phyloP scores from a whole-genome alignment of 2,113 vertebrate genomes.

The Pomatorhinus ruficollis region DNA sequence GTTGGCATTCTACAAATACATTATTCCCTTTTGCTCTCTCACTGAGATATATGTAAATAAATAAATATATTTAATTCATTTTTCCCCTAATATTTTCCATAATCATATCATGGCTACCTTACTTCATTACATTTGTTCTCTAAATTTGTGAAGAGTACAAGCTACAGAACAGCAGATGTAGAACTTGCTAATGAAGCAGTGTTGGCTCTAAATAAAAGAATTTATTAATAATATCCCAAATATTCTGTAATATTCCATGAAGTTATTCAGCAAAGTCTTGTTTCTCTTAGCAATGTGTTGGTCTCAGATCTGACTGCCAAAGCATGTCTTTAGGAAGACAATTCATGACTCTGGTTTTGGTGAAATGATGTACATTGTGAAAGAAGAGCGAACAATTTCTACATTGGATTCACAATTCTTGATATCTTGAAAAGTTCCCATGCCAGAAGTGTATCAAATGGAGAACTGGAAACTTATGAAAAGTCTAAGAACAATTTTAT shows the following conservation, averaged over 20 bases:
- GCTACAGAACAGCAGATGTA: not conserved
- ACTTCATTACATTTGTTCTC: not conserved
- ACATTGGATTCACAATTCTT: not conserved
- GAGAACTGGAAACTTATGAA: not conserved
- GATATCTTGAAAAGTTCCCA: rapidly evolving
- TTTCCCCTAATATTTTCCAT: not conserved
- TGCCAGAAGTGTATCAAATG: not conserved
- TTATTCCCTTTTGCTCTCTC: not conserved
- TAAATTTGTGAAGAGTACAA: not conserved
- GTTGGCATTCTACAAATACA: not conserved
- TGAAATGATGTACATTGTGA: not conserved
- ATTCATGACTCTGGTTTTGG: not conserved
- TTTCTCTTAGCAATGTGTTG: not conserved
- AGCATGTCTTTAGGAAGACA: not conserved
- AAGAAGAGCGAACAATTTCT: not conserved
- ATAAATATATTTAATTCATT: not conserved
- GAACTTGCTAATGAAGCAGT: not conserved
- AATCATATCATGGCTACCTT: rapidly evolving
- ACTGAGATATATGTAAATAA: not conserved
- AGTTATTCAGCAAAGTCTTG: not conserved
- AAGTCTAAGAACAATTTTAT: rapidly evolving
- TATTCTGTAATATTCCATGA: not conserved
- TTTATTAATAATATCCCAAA: not conserved
- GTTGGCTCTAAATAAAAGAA: not conserved
- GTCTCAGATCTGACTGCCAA: not conserved